Percentiles rank a stretch among this genome's conserved stretches.
These are phyloP conservation scores for Amphiprion clarkii DNA, from an alignment of 2,797 vertebrate species.

Conservation along the genomic window DNA sequence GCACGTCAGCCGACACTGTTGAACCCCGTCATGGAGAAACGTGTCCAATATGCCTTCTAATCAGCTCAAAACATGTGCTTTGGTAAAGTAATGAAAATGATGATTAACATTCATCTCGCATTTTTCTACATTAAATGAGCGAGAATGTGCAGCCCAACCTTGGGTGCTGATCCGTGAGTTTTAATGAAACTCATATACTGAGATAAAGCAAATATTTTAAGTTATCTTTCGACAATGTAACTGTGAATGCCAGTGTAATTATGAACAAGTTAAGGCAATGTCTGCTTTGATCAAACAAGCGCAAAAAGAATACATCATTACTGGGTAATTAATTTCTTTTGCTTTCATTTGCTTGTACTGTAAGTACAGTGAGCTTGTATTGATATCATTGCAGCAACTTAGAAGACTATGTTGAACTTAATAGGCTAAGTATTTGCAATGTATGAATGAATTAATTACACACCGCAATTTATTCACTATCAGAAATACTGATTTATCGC, in stretches of 20 bases:
- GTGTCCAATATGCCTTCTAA: slow-evolving; percentile 1
- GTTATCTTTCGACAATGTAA: neutral
- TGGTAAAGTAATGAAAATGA: neutral
- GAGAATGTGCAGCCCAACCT: neutral
- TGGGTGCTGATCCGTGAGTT: neutral
- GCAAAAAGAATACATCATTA: neutral
- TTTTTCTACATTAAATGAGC: no score
- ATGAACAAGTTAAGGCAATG: neutral
- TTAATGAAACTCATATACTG: neutral
- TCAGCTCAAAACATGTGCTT: neutral
- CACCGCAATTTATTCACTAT: neutral
- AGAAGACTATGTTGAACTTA: neutral
- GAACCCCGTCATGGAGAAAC: slow-evolving; percentile 6
- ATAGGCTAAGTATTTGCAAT: neutral
- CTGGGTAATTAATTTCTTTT: neutral
- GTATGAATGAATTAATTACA: neutral
- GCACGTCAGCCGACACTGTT: neutral
- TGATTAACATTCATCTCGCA: no score
- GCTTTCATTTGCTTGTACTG: neutral
- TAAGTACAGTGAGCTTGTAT: neutral
- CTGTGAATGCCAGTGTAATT: neutral
- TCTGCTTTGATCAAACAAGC: slow-evolving; percentile 11
- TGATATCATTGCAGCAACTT: slow-evolving; percentile 1
- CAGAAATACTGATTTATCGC: neutral
- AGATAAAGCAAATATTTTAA: neutral